phyloP scores from a whole-genome alignment of 2,113 vertebrate genomes.

The Gymnorhina tibicen region DNA sequence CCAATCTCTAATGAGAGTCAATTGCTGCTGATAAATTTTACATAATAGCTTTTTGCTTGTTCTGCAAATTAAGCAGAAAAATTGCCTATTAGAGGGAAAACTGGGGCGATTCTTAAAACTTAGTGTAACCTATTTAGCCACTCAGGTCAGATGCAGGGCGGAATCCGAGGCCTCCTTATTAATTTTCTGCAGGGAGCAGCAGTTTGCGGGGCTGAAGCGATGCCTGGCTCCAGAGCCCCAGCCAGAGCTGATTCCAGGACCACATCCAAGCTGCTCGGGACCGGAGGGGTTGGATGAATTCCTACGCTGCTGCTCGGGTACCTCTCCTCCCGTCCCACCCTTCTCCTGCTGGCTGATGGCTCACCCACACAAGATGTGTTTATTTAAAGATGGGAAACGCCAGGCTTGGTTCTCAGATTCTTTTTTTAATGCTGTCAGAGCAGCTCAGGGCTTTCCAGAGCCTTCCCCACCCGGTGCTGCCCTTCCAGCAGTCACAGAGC shows the following conservation, averaged over 20 bases:
- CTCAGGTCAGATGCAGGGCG: slow-evolving; percentile 13
- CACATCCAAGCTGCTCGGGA: not conserved
- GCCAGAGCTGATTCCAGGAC: not conserved
- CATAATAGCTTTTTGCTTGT: slow-evolving; percentile 57
- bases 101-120: slow-evolving; percentile 48
- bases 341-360: not conserved
- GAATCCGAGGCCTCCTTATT: slow-evolving; percentile 1
- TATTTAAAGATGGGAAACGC: not conserved
- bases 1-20: slow-evolving; percentile 40
- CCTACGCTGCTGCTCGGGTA: not conserved
- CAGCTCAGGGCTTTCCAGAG: not conserved
- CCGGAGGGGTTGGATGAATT: not conserved
- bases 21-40: slow-evolving; percentile 57
- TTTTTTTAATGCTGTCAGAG: not conserved
- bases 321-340: not conserved
- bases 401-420: not conserved
- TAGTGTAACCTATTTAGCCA: slow-evolving; percentile 36
- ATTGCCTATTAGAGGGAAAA: slow-evolving; percentile 59
- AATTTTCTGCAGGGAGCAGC: slow-evolving; percentile 60
- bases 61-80: slow-evolving; percentile 69
- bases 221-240: not conserved
- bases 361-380: not conserved
- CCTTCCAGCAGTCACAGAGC: not conserved
- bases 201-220: slow-evolving; percentile 3
- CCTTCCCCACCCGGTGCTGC: not conserved